Conservation (phyloP, 2,888 invertebrate genomes). For the Pharmacophagus antenor region DNA sequence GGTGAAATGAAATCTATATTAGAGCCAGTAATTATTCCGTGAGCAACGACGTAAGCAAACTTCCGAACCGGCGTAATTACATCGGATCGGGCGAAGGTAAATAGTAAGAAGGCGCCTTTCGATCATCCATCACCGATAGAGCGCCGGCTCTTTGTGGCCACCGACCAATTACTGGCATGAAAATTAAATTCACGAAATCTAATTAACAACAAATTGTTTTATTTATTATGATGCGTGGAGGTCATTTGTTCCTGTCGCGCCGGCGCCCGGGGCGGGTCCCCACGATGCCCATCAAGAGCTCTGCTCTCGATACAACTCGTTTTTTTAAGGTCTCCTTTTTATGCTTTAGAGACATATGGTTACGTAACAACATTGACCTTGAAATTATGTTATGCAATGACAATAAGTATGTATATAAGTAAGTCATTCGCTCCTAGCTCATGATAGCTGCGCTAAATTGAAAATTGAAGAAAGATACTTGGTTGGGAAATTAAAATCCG, state of each 20-base stretch:
- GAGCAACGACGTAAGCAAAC: slow-evolving; percentile 76
- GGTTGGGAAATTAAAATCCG: no score
- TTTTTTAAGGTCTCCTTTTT: slow-evolving; percentile 47
- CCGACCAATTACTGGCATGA: slow-evolving; percentile 81
- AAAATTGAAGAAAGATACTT: no score
- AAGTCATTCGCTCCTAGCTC: background rate
- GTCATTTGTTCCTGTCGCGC: slow-evolving; percentile 78
- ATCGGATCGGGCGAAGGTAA: slow-evolving; percentile 66
- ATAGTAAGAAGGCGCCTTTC: slow-evolving; percentile 72
- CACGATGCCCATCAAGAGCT: slow-evolving; percentile 53
- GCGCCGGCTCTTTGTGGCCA: slow-evolving; percentile 73
- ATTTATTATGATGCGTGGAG: slow-evolving; percentile 80
- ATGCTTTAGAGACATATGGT: slow-evolving; percentile 41
- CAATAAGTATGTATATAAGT: no score
- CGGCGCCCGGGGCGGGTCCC: slow-evolving; percentile 68
- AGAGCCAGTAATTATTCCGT: slow-evolving; percentile 72
- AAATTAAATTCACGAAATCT: slow-evolving; percentile 82
- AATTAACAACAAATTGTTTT: slow-evolving; percentile 82
- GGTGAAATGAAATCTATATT: slow-evolving; percentile 67
- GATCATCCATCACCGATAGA: slow-evolving; percentile 80
- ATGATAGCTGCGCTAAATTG: no score
- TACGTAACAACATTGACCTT: slow-evolving; percentile 37
- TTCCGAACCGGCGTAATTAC: slow-evolving; percentile 77
- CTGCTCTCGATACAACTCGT: slow-evolving; percentile 36
- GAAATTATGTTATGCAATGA: slow-evolving; percentile 19